These are phyloP conservation scores for Drosophila testacea DNA, from an alignment of 2,888 invertebrate species.

Conservation along the genomic window DNA sequence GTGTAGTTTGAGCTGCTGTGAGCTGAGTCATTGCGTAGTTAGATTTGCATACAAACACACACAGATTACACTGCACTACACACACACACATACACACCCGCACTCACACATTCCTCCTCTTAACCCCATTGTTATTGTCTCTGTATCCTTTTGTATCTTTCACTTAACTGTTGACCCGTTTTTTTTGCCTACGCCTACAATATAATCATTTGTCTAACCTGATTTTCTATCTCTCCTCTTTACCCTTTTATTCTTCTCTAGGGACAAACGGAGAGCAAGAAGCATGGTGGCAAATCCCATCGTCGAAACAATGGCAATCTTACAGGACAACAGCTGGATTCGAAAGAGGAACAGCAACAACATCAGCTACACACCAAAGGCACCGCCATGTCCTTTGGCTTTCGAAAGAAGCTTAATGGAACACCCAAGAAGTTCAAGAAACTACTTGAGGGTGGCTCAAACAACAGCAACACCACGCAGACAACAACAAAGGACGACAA, in stretches of 20 bases:
- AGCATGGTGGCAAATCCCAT: conserved; percentile 66
- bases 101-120: not conserved
- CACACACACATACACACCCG: conserved; percentile 1
- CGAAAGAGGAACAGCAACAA: conserved; percentile 42
- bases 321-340: conserved; percentile 12
- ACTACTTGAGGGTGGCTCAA: conserved; percentile 64
- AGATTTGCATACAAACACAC: conserved; percentile 27
- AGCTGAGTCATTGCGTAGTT: conserved; percentile 44
- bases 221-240: not conserved
- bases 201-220: conserved; percentile 21
- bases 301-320: conserved; percentile 63
- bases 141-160: conserved; percentile 23
- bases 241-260: conserved; percentile 34
- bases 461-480: conserved; percentile 10
- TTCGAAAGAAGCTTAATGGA: conserved; percentile 88
- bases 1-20: conserved; percentile 8
- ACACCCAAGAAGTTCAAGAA: conserved; percentile 85
- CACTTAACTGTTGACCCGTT: conserved; percentile 62
- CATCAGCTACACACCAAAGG: conserved; percentile 86
- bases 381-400: conserved; percentile 94
- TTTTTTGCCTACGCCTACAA: conserved; percentile 25
- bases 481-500: conserved; percentile 82
- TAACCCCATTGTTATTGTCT: conserved; percentile 18
- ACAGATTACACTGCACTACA: not conserved
- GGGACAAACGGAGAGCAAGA: conserved; percentile 86